A percentile compares a stretch with the other conserved stretches of the same genome.
These are phyloP conservation scores for Albula glossodonta DNA, from an alignment of 2,113 vertebrate genomes.

Conservation along the genomic window DNA sequence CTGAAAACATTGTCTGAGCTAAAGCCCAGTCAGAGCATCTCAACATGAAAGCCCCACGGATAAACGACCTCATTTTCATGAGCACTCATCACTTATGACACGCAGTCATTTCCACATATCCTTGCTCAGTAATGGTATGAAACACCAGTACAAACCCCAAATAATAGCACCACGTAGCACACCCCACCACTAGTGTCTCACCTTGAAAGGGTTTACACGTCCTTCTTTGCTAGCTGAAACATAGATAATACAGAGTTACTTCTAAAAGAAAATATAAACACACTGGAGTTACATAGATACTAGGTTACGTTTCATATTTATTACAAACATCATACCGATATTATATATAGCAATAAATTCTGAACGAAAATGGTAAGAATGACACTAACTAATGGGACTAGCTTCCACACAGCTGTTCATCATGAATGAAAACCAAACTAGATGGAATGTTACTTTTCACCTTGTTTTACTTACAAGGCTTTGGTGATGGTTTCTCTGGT, in stretches of 20 bases:
- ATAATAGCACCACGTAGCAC: background rate
- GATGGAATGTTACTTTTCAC: background rate
- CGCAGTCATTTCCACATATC: no score
- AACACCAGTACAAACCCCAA: background rate
- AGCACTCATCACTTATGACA: no score
- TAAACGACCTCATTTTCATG: no score
- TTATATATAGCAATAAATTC: no score
- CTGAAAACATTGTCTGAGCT: background rate
- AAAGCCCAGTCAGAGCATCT: background rate
- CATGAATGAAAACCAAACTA: no score
- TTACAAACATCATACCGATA: background rate
- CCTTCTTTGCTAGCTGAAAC: constrained; percentile 68
- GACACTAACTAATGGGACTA: no score
- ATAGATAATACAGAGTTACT: background rate
- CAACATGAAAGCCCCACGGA: background rate
- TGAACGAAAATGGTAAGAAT: no score
- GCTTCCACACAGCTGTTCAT: no score
- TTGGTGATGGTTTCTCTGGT: constrained; percentile 58
- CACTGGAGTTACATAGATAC: no score
- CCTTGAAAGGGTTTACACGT: constrained; percentile 94
- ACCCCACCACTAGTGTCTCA: constrained; percentile 52
- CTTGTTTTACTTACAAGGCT: constrained; percentile 71
- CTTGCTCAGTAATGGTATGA: no score
- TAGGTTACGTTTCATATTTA: no score
- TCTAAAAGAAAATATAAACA: background rate